Evolutionary conservation across 2,888 invertebrate species (phyloP).

Genomic region (Caenorhabditis imperialis): DNA sequence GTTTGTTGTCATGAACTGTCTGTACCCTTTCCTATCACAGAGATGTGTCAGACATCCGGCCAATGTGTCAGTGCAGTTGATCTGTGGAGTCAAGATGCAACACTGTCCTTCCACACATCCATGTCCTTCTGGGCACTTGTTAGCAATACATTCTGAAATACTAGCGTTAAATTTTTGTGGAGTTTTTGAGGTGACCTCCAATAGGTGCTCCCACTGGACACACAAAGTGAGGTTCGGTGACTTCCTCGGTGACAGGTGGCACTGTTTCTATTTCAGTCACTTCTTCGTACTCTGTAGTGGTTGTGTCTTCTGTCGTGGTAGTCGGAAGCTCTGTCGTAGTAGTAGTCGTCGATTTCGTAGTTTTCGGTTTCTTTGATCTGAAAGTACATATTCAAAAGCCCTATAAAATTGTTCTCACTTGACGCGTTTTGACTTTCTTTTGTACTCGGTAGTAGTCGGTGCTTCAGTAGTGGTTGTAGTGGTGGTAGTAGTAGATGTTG

Average conservation of each 20-base stretch:
- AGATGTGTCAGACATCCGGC: slow-evolving; percentile 63
- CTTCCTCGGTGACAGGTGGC: slow-evolving; percentile 27
- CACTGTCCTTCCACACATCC: slow-evolving; percentile 68
- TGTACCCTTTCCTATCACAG: slow-evolving; percentile 66
- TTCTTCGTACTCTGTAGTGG: slow-evolving; percentile 34
- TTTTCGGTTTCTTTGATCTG: slow-evolving; percentile 37
- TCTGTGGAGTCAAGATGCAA: slow-evolving; percentile 70
- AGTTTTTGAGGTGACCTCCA: slow-evolving; percentile 67
- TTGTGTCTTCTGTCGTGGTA: slow-evolving; percentile 30
- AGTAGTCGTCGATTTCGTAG: slow-evolving; percentile 34
- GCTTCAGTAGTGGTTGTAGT: slow-evolving; percentile 39
- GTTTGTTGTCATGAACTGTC: slow-evolving; percentile 69
- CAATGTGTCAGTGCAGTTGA: slow-evolving; percentile 67
- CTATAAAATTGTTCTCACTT: slow-evolving; percentile 1
- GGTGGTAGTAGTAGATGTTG: slow-evolving; percentile 19
- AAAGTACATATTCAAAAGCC: background rate
- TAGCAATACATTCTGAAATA: slow-evolving; percentile 51
- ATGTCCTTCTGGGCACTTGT: slow-evolving; percentile 69
- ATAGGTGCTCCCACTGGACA: slow-evolving; percentile 69
- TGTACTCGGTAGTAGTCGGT: slow-evolving; percentile 18
- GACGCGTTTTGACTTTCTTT: slow-evolving; percentile 22
- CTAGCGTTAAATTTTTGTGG: background rate
- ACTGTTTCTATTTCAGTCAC: slow-evolving; percentile 26
- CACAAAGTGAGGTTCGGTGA: slow-evolving; percentile 40
- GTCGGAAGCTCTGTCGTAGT: slow-evolving; percentile 35